Evolutionary conservation across 2,113 vertebrate genomes (phyloP), one percentile per base, ranked within the genome.

Genomic region (Phoxinus phoxinus): DNA sequence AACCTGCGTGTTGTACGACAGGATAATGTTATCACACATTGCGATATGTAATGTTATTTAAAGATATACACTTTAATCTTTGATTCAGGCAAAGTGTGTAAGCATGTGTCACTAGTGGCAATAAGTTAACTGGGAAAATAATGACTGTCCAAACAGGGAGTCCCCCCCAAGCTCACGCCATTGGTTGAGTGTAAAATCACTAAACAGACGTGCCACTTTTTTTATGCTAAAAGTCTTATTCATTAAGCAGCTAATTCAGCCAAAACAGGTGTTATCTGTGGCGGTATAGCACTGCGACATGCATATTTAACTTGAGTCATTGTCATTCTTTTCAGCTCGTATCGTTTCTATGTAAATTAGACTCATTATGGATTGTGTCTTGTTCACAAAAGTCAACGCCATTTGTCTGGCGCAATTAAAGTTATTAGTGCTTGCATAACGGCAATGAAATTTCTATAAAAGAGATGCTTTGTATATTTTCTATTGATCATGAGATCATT

Each of bases 1-100:
- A n/a, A 48, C 21, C 25, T 67, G 17, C 59, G 3, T 61, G 17
- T 61, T 69, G 65, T 17, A 51, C 10, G 10, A 27, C 21, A 58
- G 59, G 69, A 74, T 69, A 37, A 13, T 41, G 74, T 21, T 76
- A 21, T 76, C 74, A 53, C 46, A 76, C 74, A 30, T 32, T 76
- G 74, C 27, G 11, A 53, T 74, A 27, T 19, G 74, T 32, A 32
- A 51, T 53, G 46, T 32, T 76, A 74, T 48, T 76, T 76, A 76
- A 76, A 53, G 48, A 53, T 76, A 32, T 2, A 19, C 11, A 32
- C 48, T 6, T 25, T 25, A 25, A 73, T n/a, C 67, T 71, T 37
- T 11, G 71, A 73, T 73, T 73, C 8, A 46, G 72, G n/a, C 25
- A 6, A 74, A 74, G n/a, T 7, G n/a, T 25, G 41, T 25, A 74